Conservation (phyloP, 1,140 invertebrate genomes). For the Drosophila quadrilineata region DNA sequence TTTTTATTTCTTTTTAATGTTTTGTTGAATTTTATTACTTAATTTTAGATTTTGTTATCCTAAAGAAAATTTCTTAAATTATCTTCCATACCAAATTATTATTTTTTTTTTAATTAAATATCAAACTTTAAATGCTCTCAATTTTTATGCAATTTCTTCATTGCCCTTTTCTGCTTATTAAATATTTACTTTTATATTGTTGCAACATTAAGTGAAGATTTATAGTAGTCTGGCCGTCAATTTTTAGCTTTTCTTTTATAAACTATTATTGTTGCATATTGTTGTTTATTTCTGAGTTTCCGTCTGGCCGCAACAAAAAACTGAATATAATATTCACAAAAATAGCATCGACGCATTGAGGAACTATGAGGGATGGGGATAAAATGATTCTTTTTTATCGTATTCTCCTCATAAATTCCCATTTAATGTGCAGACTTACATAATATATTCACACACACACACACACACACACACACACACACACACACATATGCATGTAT, state of each 20-base stretch:
- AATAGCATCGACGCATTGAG: slow-evolving; percentile 18
- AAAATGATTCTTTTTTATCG: slow-evolving; percentile 10
- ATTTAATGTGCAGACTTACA: slow-evolving; percentile 32
- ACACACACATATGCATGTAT: no score
- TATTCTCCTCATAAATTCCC: slow-evolving; percentile 26
- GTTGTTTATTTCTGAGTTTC: background rate
- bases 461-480: no score
- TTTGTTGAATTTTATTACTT: no score
- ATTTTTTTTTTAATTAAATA: no score
- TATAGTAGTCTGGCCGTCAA: background rate
- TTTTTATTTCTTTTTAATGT: no score
- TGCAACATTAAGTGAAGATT: slow-evolving; percentile 2
- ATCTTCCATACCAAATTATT: no score
- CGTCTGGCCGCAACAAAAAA: no score
- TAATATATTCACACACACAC: slow-evolving; percentile 14
- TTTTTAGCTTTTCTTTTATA: background rate
- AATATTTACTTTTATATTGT: background rate
- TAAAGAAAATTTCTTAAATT: no score
- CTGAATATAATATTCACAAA: slow-evolving; percentile 24
- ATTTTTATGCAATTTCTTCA: background rate
- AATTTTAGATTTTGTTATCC: no score
- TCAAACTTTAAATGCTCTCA: no score
- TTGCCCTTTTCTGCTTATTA: no score
- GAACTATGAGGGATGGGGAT: background rate
- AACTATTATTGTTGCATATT: background rate